Conservation (phyloP, 2,888 invertebrate species). For the Magallana nippona region DNA sequence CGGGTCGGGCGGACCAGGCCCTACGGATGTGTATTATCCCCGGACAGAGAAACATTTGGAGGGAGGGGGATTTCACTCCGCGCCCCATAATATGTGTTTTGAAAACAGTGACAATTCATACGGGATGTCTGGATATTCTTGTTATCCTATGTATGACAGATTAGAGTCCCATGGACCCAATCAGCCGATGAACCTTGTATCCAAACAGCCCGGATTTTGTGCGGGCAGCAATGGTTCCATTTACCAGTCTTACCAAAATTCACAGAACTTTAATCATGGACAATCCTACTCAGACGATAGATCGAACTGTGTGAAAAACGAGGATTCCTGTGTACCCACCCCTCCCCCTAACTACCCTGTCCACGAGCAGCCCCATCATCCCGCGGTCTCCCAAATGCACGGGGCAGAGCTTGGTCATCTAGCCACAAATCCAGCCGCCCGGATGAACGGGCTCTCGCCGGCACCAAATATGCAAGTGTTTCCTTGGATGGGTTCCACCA, state of each 20-base stretch:
- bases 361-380: slow-evolving; percentile 55
- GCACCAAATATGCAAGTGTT: slow-evolving; percentile 63
- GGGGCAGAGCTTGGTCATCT: slow-evolving; percentile 40
- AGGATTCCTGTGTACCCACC: slow-evolving; percentile 63
- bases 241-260: slow-evolving; percentile 44
- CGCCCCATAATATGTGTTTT: slow-evolving; percentile 62
- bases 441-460: slow-evolving; percentile 55
- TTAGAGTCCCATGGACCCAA: slow-evolving; percentile 53
- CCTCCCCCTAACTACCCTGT: slow-evolving; percentile 60
- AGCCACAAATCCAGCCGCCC: slow-evolving; percentile 32
- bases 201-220: slow-evolving; percentile 53
- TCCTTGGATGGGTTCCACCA: slow-evolving; percentile 66
- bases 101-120: slow-evolving; percentile 61
- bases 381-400: slow-evolving; percentile 36
- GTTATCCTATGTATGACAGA: slow-evolving; percentile 61
- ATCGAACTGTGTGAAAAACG: slow-evolving; percentile 61
- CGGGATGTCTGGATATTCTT: slow-evolving; percentile 59
- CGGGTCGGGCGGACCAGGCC: slow-evolving; percentile 55
- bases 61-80: slow-evolving; percentile 55
- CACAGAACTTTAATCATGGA: slow-evolving; percentile 50
- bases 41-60: slow-evolving; percentile 59
- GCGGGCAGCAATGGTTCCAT: slow-evolving; percentile 45
- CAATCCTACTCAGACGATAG: slow-evolving; percentile 54
- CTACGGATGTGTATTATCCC: slow-evolving; percentile 62
- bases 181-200: slow-evolving; percentile 60